phyloP scores from a whole-genome alignment of 2,888 invertebrate species.

The Augiades crinisus region DNA sequence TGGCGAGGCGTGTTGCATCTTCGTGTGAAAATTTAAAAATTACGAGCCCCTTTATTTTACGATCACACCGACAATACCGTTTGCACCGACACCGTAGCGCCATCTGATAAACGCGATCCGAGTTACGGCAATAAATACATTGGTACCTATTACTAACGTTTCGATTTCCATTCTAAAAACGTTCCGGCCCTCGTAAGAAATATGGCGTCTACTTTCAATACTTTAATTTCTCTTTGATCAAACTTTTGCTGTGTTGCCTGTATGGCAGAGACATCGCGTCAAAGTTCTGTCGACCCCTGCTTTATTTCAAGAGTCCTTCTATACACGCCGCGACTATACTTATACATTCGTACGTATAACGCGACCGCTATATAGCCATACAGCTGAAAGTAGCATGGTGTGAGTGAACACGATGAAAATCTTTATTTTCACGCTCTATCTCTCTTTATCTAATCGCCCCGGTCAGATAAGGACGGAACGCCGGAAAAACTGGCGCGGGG shows the following conservation, averaged over 20 bases:
- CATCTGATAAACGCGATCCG: constrained; percentile 22
- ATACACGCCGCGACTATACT: constrained; percentile 49
- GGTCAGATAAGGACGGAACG: constrained; percentile 80
- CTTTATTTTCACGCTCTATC: constrained; percentile 82
- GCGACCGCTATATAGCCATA: constrained; percentile 58
- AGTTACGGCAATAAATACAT: constrained; percentile 9
- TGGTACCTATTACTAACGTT: not conserved
- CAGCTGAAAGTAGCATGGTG: constrained; percentile 65
- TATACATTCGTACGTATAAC: constrained; percentile 54
- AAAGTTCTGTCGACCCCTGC: constrained; percentile 62
- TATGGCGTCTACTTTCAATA: constrained; percentile 9
- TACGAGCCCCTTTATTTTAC: constrained; percentile 56
- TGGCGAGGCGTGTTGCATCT: constrained; percentile 42
- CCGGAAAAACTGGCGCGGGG: constrained; percentile 80
- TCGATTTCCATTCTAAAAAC: constrained; percentile 12
- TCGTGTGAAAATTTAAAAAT: constrained; percentile 57
- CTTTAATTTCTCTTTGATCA: constrained; percentile 22
- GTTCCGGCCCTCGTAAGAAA: constrained; percentile 10
- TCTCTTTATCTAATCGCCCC: constrained; percentile 80
- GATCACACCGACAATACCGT: constrained; percentile 38
- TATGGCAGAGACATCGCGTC: constrained; percentile 24
- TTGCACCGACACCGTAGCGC: constrained; percentile 17
- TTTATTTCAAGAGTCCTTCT: constrained; percentile 62
- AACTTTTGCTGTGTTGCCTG: constrained; percentile 21
- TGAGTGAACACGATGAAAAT: constrained; percentile 82